Conservation (phyloP, 1,140 invertebrate genomes). For the Globodera rostochiensis region DNA sequence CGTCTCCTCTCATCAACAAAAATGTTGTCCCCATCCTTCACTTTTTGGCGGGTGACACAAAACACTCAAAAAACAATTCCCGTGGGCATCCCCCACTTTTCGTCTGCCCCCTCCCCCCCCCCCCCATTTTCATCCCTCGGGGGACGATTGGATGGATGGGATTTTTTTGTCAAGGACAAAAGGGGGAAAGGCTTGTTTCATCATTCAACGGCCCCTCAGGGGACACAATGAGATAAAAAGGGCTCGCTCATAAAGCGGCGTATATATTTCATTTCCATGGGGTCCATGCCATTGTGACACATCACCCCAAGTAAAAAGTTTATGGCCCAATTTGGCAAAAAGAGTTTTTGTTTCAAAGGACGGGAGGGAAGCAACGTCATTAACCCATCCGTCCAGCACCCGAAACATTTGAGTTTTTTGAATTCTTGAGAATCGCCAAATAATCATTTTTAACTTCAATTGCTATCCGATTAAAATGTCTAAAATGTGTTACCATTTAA, state of each 20-base stretch:
- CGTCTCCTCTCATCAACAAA: not conserved
- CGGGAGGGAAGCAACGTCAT: no score
- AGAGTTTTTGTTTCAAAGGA: no score
- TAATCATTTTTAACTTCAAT: no score
- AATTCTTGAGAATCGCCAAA: no score
- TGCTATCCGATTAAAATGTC: no score
- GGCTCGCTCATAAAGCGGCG: not conserved
- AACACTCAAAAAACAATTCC: constrained; percentile 6
- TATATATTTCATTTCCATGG: not conserved
- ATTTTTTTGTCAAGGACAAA: not conserved
- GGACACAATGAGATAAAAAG: not conserved
- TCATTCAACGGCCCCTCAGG: no score
- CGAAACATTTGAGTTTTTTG: no score
- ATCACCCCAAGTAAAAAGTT: not conserved
- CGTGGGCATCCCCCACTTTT: not conserved
- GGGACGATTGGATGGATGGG: not conserved
- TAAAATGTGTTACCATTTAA: no score
- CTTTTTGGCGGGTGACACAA: constrained; percentile 4
- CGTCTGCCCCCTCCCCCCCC: not conserved
- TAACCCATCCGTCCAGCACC: no score
- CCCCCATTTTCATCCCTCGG: not conserved
- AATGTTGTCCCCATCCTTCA: not conserved
- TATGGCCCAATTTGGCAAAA: not conserved
- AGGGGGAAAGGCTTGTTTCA: not conserved
- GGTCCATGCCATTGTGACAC: not conserved